Conservation (phyloP, 2,797 vertebrate genomes). For the Karalla daura region DNA sequence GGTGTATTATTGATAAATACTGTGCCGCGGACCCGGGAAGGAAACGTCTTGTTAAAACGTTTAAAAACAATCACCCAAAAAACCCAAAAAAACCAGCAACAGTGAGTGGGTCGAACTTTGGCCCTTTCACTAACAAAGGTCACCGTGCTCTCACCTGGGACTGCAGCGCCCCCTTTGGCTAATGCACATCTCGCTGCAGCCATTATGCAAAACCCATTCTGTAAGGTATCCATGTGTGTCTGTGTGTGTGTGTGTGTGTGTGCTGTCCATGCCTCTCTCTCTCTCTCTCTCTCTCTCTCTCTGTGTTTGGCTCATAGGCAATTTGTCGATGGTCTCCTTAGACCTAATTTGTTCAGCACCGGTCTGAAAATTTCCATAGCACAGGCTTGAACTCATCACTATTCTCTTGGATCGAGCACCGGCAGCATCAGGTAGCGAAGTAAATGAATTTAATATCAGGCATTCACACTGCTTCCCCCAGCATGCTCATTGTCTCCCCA, state of each 20-base stretch:
- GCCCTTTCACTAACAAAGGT: conserved; percentile 13
- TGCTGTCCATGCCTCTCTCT: conserved; percentile 16
- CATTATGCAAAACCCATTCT: conserved; percentile 35
- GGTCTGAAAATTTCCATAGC: conserved; percentile 53
- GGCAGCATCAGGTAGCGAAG: conserved; percentile 56
- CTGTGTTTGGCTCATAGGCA: conserved; percentile 54
- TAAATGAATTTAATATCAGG: conserved; percentile 68
- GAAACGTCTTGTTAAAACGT: conserved; percentile 10
- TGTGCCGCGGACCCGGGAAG: conserved; percentile 5
- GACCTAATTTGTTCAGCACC: conserved; percentile 65
- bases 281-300: conserved; percentile 43
- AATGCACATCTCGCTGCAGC: conserved; percentile 37
- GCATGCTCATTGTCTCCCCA: conserved; percentile 55
- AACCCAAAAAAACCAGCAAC: conserved; percentile 4
- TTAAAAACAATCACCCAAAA: not conserved
- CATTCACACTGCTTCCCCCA: conserved; percentile 52
- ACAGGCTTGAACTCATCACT: conserved; percentile 55
- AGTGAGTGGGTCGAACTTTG: conserved; percentile 1
- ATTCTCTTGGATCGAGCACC: conserved; percentile 49
- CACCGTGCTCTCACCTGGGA: conserved; percentile 12
- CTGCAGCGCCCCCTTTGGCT: conserved; percentile 12
- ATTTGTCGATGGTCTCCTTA: conserved; percentile 68
- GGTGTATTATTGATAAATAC: conserved; percentile 24
- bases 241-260: not conserved
- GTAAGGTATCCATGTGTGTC: conserved; percentile 7